Percentiles rank a stretch among this genome's conserved stretches.
phyloP scores from a whole-genome alignment of 2,888 invertebrate species.

The Eustalomyia histrio region DNA sequence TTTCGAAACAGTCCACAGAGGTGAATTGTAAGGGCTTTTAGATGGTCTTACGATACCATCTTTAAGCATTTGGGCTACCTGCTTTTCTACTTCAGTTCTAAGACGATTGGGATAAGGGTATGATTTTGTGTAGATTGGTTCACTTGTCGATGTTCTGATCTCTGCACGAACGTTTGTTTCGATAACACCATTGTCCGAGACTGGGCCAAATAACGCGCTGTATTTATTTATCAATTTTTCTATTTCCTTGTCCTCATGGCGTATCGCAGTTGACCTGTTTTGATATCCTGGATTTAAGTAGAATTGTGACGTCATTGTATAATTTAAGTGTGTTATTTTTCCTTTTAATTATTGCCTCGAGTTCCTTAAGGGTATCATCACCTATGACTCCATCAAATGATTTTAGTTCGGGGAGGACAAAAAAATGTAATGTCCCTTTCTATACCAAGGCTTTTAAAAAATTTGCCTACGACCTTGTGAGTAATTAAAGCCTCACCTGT shows the following conservation, averaged over 20 bases:
- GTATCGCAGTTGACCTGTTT: conserved; percentile 2
- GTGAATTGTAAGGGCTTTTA: conserved; percentile 34
- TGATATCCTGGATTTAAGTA: not conserved
- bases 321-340: conserved; percentile 1
- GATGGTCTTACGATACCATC: conserved; percentile 17
- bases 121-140: conserved; percentile 54
- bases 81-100: conserved; percentile 4
- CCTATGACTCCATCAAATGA: conserved; percentile 44
- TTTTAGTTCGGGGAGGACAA: conserved; percentile 15
- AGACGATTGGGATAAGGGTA: conserved; percentile 54
- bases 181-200: conserved; percentile 37
- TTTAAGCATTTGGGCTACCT: conserved; percentile 8
- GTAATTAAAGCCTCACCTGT: too few relatives aligned
- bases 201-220: conserved; percentile 31
- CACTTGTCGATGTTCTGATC: conserved; percentile 52
- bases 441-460: conserved; percentile 22
- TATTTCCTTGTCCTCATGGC: not conserved
- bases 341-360: conserved; percentile 31
- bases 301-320: not conserved
- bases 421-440: not conserved
- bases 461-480: conserved; percentile 10
- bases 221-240: conserved; percentile 27
- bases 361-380: conserved; percentile 12
- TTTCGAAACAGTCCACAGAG: conserved; percentile 6
- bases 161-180: conserved; percentile 48